Evolutionary conservation across 2,888 invertebrate genomes (phyloP).

Genomic region (Pogonocherus hispidulus): DNA sequence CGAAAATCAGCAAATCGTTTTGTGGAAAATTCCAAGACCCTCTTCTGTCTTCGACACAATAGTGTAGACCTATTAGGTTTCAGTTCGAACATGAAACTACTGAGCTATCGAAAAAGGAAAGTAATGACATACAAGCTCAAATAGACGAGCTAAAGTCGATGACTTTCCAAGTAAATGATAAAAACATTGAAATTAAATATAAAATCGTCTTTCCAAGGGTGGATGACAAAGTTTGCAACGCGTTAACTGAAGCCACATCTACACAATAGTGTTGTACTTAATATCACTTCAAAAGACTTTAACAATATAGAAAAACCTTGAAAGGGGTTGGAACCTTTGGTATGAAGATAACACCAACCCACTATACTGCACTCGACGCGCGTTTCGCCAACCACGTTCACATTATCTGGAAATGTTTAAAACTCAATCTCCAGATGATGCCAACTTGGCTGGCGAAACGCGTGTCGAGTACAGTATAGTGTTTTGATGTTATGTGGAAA

Average conservation of each 20-base stretch:
- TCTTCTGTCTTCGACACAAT: background rate
- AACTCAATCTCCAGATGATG: too few relatives aligned
- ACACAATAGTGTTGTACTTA: constrained; percentile 22
- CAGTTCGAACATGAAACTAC: background rate
- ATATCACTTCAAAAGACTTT: background rate
- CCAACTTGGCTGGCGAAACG: too few relatives aligned
- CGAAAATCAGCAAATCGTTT: background rate
- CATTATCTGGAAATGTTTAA: too few relatives aligned
- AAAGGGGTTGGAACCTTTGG: too few relatives aligned
- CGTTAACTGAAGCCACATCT: constrained; percentile 12
- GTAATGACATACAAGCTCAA: background rate
- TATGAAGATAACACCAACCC: too few relatives aligned
- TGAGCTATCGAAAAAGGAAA: background rate
- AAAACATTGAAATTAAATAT: constrained; percentile 5
- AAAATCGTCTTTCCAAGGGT: constrained; percentile 23
- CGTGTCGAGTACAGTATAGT: too few relatives aligned
- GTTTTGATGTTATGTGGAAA: too few relatives aligned
- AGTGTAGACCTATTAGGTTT: background rate
- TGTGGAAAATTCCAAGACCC: background rate
- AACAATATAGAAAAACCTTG: background rate
- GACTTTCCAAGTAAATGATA: background rate
- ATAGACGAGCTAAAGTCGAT: background rate
- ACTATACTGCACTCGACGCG: too few relatives aligned
- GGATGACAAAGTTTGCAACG: constrained; percentile 23
- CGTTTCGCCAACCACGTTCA: too few relatives aligned